Base-by-base conservation (phyloP, 2,888 invertebrate genomes). In the Bimastos eiseni region DNA sequence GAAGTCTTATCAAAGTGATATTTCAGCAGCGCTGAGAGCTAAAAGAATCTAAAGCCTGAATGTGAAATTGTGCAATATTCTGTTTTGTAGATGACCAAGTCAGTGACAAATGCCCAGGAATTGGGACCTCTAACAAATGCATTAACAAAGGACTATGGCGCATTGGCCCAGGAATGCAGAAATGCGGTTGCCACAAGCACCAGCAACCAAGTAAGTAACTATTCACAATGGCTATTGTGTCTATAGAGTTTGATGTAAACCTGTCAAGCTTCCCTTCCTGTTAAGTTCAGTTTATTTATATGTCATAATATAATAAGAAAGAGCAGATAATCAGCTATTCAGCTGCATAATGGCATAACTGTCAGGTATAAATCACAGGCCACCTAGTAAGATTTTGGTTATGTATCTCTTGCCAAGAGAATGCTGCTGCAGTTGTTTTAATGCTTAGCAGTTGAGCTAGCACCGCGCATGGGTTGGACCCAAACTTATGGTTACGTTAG, bases 151-250 rank as follows among this genome's bases (percentile, higher is more conserved):
- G 97, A 97, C 94, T 99, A 98, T 95, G 97, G 97, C n/a, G 97
- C 97, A 93, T 96, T 99, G 30, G 97, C 98, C 0, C 96, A 96
- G 92, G 98, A 99, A 95, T 97, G 98, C 30, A 96, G 97, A 30
- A 98, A 98, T 0, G 99, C 99, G 0, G 97, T 98, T n/a, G 97
- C 97, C 33, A 97, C 97, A 41, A 97, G 98, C 24, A 97, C 97
- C n/a, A 98, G 97, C 94, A 97, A 97, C 0, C 98, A 99, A 94
- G 97, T 96, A 70, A n/a, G 70, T n/a, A n/a, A n/a, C n/a, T n/a
- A n/a, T 70, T 70, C 70, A 70, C n/a, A n/a, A n/a, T 70, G 70
- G n/a, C 70, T 70, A 30, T 70, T 70, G 30, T 5, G 70, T n/a
- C n/a, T 70, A 70, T 30, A n/a, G 70, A n/a, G 11, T 8, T n/a